Evolutionary conservation across 2,888 invertebrate species (phyloP).

Genomic region (Oscheius sp.): DNA sequence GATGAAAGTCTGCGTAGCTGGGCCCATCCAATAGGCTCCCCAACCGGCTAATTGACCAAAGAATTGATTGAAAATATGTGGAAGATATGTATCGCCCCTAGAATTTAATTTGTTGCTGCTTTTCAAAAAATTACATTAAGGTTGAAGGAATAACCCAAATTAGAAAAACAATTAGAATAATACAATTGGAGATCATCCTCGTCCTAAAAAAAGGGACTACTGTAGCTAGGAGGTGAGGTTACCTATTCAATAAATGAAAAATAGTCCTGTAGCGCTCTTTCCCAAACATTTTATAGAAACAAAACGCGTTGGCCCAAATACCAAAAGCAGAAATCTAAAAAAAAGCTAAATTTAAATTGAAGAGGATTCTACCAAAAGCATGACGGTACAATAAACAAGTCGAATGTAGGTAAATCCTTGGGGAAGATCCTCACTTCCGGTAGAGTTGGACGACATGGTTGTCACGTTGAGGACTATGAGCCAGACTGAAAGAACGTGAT

Average conservation of each 20-base stretch:
- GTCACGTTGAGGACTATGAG: too few species aligned
- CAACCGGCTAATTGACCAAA: constrained; percentile 17
- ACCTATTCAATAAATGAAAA: constrained; percentile 5
- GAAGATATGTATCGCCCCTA: background rate
- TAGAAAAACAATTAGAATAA: constrained; percentile 5
- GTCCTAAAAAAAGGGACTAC: background rate
- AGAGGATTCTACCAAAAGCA: background rate
- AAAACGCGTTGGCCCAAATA: background rate
- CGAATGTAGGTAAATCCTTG: background rate
- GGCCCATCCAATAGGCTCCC: constrained; percentile 26
- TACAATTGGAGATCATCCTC: background rate
- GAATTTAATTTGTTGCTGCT: background rate
- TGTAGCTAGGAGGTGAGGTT: too few species aligned
- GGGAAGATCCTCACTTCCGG: too few species aligned
- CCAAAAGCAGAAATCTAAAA: constrained; percentile 7
- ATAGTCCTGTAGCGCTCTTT: background rate
- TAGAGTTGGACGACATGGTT: too few species aligned
- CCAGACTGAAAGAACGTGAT: too few species aligned
- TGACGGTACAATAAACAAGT: background rate
- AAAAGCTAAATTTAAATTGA: background rate
- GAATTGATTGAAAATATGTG: constrained; percentile 13
- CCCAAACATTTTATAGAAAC: constrained; percentile 2
- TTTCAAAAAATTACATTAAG: background rate
- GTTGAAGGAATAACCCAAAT: constrained; percentile 8
- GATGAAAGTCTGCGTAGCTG: constrained; percentile 13